Percentiles rank a stretch among this genome's conserved stretches.
Evolutionary conservation across 2,113 vertebrate genomes (phyloP).

Genomic region (Hyperopisus bebe): DNA sequence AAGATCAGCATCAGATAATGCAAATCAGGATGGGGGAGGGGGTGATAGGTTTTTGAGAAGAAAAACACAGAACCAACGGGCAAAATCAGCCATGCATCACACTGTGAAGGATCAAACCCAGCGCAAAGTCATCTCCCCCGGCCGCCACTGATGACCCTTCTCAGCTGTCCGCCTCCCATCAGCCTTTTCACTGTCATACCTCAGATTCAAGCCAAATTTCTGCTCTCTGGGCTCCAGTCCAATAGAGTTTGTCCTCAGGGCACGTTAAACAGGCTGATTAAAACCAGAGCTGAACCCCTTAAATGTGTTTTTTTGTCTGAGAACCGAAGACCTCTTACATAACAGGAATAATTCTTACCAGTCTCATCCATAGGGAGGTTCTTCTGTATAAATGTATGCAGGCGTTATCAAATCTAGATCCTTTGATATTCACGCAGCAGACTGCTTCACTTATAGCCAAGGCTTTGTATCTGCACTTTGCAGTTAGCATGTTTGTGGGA

Average conservation of each 20-base stretch:
- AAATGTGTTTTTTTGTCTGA: neutral
- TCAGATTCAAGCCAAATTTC: conserved; percentile 14
- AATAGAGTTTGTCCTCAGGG: conserved; percentile 21
- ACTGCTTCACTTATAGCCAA: conserved; percentile 9
- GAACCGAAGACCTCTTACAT: neutral
- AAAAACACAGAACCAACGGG: conserved; percentile 11
- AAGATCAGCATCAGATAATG: conserved; percentile 19
- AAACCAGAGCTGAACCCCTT: neutral
- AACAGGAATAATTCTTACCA: neutral
- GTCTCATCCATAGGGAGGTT: too few relatives aligned
- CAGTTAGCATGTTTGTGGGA: conserved; percentile 41
- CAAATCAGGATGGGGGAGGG: conserved; percentile 5
- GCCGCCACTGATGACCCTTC: neutral
- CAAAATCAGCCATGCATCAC: neutral
- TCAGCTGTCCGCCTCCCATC: neutral
- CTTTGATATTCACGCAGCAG: neutral
- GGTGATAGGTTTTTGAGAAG: neutral
- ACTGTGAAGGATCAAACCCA: conserved; percentile 13
- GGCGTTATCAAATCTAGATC: neutral
- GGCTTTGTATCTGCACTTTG: neutral
- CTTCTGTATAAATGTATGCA: neutral
- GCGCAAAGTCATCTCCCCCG: conserved; percentile 11
- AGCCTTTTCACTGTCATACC: conserved; percentile 4
- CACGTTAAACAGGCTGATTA: neutral
- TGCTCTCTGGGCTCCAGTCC: conserved; percentile 13